Percentiles rank a stretch among this genome's conserved stretches.
Evolutionary conservation across 92 coral and sea anemone species (phyloP).

Genomic region (Porites cylindrica): DNA sequence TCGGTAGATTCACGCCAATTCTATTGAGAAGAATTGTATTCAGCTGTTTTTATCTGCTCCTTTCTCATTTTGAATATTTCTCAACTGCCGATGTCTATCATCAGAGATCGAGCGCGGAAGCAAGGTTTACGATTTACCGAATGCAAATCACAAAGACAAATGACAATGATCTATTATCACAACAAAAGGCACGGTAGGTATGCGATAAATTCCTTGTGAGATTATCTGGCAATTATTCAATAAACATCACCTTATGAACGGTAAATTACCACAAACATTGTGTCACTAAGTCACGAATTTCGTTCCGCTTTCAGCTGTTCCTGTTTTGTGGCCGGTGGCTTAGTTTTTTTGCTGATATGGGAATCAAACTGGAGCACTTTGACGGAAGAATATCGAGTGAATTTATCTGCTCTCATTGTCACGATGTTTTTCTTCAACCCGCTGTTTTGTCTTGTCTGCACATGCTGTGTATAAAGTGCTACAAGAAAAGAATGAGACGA

Average conservation of each 20-base stretch:
- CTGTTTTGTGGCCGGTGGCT: too few species aligned
- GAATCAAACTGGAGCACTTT: constrained; percentile 81
- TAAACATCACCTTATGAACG: background rate
- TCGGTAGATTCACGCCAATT: too few species aligned
- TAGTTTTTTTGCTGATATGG: constrained; percentile 62
- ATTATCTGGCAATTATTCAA: constrained; percentile 31
- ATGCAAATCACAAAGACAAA: too few species aligned
- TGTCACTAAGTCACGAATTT: constrained; percentile 42
- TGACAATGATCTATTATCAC: too few species aligned
- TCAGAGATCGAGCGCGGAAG: too few species aligned
- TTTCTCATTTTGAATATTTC: too few species aligned
- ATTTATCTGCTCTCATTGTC: constrained; percentile 88
- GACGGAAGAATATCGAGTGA: constrained; percentile 79
- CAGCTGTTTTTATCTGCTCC: too few species aligned
- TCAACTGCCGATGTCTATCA: too few species aligned
- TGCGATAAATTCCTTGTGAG: background rate
- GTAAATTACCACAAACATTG: constrained; percentile 3
- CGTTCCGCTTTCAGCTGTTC: background rate
- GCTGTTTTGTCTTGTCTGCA: constrained; percentile 77
- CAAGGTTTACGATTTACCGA: too few species aligned
- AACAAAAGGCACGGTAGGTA: too few species aligned
- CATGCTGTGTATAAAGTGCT: constrained; percentile 85
- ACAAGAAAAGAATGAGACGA: constrained; percentile 75
- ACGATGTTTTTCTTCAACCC: constrained; percentile 80
- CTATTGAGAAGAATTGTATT: too few species aligned